Evolutionary conservation across 2,888 invertebrate genomes (phyloP).

Genomic region (Epinotia nisella): DNA sequence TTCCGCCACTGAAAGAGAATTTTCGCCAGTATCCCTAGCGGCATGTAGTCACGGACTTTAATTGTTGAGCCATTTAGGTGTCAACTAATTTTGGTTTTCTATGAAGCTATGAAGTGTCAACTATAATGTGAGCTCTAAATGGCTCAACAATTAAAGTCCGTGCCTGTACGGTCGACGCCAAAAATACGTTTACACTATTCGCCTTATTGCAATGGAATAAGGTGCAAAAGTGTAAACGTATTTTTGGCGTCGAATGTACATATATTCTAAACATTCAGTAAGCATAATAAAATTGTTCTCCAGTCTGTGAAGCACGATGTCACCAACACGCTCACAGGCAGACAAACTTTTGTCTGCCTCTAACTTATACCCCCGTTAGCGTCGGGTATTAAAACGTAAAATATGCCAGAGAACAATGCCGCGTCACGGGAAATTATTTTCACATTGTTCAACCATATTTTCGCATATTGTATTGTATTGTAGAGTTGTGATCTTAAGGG

Average conservation of each 20-base stretch:
- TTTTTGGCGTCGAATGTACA: too few species aligned
- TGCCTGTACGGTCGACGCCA: too few species aligned
- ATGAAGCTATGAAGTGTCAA: too few species aligned
- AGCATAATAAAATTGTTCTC: not conserved
- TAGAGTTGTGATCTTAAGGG: not conserved
- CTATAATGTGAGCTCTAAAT: too few species aligned
- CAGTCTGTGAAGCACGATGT: not conserved
- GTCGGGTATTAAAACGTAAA: slow-evolving; percentile 3
- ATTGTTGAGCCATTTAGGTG: too few species aligned
- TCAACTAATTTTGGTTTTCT: too few species aligned
- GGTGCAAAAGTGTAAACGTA: too few species aligned
- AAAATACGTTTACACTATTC: too few species aligned
- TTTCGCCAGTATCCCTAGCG: too few species aligned
- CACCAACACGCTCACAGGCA: not conserved
- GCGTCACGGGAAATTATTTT: not conserved
- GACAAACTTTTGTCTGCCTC: not conserved
- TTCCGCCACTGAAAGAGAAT: not conserved
- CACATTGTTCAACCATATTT: not conserved
- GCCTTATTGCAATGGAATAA: too few species aligned
- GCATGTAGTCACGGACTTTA: too few species aligned
- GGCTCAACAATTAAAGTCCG: too few species aligned
- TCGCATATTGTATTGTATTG: not conserved
- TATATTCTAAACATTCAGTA: not conserved
- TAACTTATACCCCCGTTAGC: not conserved
- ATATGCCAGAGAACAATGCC: slow-evolving; percentile 7